Conservation (phyloP, 2,113 vertebrate species). For the Lucifuga dentata region DNA sequence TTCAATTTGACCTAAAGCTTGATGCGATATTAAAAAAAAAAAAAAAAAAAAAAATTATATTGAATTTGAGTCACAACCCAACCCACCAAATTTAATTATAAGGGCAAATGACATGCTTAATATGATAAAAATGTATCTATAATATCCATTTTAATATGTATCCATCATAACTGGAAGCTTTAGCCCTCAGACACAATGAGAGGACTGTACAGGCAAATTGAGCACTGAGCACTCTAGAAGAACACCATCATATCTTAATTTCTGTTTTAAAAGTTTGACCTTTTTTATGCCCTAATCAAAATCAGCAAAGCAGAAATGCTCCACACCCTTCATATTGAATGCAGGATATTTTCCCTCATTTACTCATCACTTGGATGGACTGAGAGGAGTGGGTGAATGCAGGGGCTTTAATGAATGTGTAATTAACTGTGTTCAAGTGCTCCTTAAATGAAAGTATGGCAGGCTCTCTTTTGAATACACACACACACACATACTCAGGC, state of each 20-base stretch:
- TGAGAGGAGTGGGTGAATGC: slow-evolving; percentile 37
- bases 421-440: slow-evolving; percentile 66
- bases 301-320: slow-evolving; percentile 15
- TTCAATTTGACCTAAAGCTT: too few species aligned
- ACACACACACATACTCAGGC: background rate
- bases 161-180: background rate
- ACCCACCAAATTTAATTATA: background rate
- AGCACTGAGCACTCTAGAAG: slow-evolving; percentile 3
- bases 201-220: slow-evolving; percentile 2
- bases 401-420: slow-evolving; percentile 66
- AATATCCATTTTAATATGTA: slow-evolving; percentile 12
- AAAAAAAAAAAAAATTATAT: too few species aligned
- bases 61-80: background rate
- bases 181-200: slow-evolving; percentile 26
- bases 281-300: background rate
- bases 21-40: background rate
- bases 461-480: background rate
- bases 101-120: background rate
- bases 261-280: slow-evolving; percentile 13
- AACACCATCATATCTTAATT: slow-evolving; percentile 5
- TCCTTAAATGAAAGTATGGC: slow-evolving; percentile 43
- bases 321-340: background rate
- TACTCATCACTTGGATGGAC: slow-evolving; percentile 22
- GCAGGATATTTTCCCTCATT: background rate
- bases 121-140: slow-evolving; percentile 6